Conservation (phyloP, 2,888 invertebrate genomes). For the Pristionchus entomophagus region DNA sequence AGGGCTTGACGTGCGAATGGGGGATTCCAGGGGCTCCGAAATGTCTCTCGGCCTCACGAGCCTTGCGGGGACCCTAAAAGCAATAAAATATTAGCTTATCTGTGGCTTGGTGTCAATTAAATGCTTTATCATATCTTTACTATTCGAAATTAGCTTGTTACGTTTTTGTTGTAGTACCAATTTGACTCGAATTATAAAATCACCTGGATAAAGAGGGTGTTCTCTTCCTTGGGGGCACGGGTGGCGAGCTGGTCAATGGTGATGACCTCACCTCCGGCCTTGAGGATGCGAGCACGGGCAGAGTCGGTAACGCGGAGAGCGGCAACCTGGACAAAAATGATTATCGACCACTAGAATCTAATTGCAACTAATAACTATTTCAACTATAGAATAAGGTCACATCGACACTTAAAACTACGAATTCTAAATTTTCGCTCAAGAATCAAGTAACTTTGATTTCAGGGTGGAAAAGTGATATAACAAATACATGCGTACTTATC, state of each 20-base stretch:
- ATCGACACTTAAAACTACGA: too few species aligned
- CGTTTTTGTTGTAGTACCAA: too few species aligned
- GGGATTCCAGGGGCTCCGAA: slow-evolving; percentile 99
- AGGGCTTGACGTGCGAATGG: slow-evolving; percentile 95
- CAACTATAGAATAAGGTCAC: too few species aligned
- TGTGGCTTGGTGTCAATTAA: too few species aligned
- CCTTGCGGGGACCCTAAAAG: slow-evolving; percentile 86
- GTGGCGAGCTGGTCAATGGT: slow-evolving; percentile 98
- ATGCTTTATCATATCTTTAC: too few species aligned
- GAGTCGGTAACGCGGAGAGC: slow-evolving; percentile 94
- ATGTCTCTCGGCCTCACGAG: slow-evolving; percentile 94
- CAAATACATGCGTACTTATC: background rate
- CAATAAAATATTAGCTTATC: background rate
- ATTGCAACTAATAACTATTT: too few species aligned
- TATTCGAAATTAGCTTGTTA: too few species aligned
- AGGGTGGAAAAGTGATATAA: background rate
- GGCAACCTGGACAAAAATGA: too few species aligned
- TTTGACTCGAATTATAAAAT: too few species aligned
- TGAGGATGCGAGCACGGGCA: slow-evolving; percentile 94
- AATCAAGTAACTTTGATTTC: too few species aligned
- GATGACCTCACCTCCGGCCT: slow-evolving; percentile 94
- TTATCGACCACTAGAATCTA: too few species aligned
- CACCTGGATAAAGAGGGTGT: slow-evolving; percentile 93
- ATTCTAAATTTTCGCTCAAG: too few species aligned
- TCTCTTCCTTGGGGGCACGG: slow-evolving; percentile 91